Percentiles rank a stretch among this genome's conserved stretches.
phyloP scores from a whole-genome alignment of 2,113 vertebrate genomes.

The Epinephelus cyanopodus region DNA sequence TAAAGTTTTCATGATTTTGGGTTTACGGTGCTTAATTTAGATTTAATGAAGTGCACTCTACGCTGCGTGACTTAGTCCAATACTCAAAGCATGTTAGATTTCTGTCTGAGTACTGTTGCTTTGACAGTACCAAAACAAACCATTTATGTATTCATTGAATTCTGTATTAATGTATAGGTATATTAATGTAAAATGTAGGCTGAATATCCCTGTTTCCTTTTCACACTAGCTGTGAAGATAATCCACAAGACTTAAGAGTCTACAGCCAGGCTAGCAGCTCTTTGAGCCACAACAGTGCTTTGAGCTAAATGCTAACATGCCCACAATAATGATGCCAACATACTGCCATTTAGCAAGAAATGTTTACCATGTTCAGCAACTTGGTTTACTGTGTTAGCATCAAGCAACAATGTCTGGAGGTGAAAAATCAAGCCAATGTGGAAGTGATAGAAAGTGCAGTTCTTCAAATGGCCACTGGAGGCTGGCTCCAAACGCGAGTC shows the following conservation, averaged over 20 bases:
- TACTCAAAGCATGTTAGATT: no score
- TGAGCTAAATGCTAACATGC: not conserved
- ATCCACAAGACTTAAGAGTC: not conserved
- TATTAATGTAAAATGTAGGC: not conserved
- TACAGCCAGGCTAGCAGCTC: not conserved
- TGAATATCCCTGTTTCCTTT: not conserved
- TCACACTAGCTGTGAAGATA: not conserved
- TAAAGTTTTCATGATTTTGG: not conserved
- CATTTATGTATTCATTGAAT: no score
- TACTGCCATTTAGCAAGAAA: not conserved
- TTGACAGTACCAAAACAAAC: not conserved
- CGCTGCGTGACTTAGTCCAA: not conserved
- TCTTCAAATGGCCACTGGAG: no score
- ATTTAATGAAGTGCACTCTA: not conserved
- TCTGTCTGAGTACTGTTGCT: no score
- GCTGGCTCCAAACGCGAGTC: no score
- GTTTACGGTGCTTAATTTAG: no score
- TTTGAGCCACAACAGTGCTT: not conserved
- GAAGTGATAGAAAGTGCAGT: no score
- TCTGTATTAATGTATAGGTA: no score
- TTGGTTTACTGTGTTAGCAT: not conserved
- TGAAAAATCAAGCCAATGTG: no score
- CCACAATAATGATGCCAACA: not conserved
- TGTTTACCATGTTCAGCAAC: not conserved
- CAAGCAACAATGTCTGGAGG: no score